Evolutionary conservation across 35 echinoderm and acorn worm genomes (phyloP).

Genomic region (Patiria miniata): DNA sequence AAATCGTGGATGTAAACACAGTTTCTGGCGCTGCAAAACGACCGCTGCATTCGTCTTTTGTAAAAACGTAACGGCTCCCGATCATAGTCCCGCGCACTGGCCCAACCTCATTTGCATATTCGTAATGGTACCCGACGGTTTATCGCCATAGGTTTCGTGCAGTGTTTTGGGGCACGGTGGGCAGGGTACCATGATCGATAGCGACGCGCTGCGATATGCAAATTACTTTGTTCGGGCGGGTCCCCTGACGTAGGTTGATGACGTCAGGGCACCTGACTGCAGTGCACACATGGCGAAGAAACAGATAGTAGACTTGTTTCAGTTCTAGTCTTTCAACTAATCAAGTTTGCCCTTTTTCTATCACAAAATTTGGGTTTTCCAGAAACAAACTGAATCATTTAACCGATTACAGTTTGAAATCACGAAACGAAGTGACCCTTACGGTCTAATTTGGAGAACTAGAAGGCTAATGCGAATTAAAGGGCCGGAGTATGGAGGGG

Average conservation of each 20-base stretch:
- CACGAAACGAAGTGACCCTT: too few species aligned
- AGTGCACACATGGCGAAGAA: neutral
- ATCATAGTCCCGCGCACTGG: constrained; percentile 7
- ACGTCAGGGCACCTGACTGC: constrained; percentile 29
- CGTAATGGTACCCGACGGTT: neutral
- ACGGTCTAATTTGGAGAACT: too few species aligned
- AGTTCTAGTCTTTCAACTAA: too few species aligned
- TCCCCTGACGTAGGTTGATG: constrained; percentile 23
- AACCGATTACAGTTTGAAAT: too few species aligned
- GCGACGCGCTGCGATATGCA: constrained; percentile 4
- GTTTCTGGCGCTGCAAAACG: constrained; percentile 9
- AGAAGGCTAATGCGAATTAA: too few species aligned
- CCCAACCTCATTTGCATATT: constrained; percentile 2
- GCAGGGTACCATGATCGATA: constrained; percentile 30
- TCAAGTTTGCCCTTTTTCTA: too few species aligned
- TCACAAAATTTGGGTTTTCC: too few species aligned
- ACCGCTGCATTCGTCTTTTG: neutral
- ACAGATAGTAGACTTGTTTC: too few species aligned
- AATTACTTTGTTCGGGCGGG: constrained; percentile 25
- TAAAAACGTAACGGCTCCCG: constrained; percentile 18
- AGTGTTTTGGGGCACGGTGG: neutral
- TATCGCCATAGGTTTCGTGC: neutral
- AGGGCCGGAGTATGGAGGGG: too few species aligned
- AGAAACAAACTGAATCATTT: too few species aligned
- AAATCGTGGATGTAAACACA: constrained; percentile 17